Base-by-base conservation (phyloP, 2,888 invertebrate species). In the Callyntrura sp. region DNA sequence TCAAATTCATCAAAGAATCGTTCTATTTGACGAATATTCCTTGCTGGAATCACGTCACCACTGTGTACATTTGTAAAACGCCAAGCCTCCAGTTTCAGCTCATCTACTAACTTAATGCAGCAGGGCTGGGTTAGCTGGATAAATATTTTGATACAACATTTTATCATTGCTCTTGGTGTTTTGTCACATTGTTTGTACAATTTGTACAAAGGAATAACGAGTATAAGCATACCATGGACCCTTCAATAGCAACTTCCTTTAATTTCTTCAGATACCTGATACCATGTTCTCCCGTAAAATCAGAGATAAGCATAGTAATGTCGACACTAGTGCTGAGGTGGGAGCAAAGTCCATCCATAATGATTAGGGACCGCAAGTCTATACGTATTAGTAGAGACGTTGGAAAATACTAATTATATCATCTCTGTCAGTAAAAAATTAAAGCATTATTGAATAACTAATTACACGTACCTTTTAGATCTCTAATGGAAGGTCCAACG, bases 321-420 rank as follows among this genome's bases (percentile, higher is more conserved):
- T 88, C 88, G 0, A 88, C 82, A 8, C 62, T 35, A 14, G 86
- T 86, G 4, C 45, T 79, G 23, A 86, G 20, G n/a, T 88, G 88
- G 1, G 82, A 82, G n/a, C 88, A 88, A 6, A 88, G 45, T n/a
- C 88, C 88, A 28, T 88, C 82, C 82, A 73, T 88, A n/a, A 88
- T 60, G 11, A 86, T 76, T 9, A 86, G 17, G 0, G 86, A 86
- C 2, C 86, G 25, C 14, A 86, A 43, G 14, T 86, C 86, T 85
- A 17, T 6, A n/a, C n/a, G n/a, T n/a, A n/a, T n/a, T n/a, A n/a
- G n/a, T n/a, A n/a, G n/a, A n/a, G n/a, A n/a, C n/a, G n/a, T n/a
- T n/a, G n/a, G n/a, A n/a, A n/a, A n/a, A n/a, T n/a, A n/a, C n/a
- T n/a, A n/a, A n/a, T n/a, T n/a, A n/a, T n/a, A n/a, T n/a, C n/a